These are phyloP conservation scores for Nibea albiflora DNA, from an alignment of 2,113 vertebrate genomes.

Conservation along the genomic window DNA sequence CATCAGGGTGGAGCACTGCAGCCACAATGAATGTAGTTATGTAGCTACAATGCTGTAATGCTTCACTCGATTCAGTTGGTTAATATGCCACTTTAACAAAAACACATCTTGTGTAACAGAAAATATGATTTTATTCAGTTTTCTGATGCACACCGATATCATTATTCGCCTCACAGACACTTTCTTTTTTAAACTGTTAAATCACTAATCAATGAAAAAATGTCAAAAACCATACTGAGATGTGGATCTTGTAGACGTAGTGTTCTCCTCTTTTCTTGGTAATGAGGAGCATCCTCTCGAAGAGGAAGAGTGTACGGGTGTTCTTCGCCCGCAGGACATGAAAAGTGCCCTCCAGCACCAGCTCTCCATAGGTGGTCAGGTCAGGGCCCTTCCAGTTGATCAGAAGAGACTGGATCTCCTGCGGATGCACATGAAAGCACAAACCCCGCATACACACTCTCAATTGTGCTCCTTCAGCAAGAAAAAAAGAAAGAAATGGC, in stretches of 20 bases:
- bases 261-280: conserved; percentile 95
- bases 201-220: conserved; percentile 13
- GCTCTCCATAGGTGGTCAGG: conserved; percentile 93
- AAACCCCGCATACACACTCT: neutral
- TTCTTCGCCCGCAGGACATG: conserved; percentile 92
- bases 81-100: neutral
- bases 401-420: conserved; percentile 97
- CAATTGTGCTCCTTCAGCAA: conserved; percentile 12
- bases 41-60: conserved; percentile 8
- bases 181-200: neutral
- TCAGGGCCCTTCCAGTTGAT: conserved; percentile 97
- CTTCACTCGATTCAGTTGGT: neutral
- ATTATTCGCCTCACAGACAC: neutral
- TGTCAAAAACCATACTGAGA: conserved; percentile 83
- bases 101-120: neutral
- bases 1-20: conserved; percentile 95
- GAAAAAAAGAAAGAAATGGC: conserved; percentile 8
- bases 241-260: conserved; percentile 93
- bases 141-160: neutral
- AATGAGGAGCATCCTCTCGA: conserved; percentile 93
- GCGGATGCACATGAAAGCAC: conserved; percentile 37
- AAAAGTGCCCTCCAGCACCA: conserved; percentile 96
- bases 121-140: neutral
- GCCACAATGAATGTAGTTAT: conserved; percentile 25
- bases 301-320: conserved; percentile 94